Base-by-base conservation (phyloP, 2,888 invertebrate genomes). In the Galeopsomyia nigrocyanea region DNA sequence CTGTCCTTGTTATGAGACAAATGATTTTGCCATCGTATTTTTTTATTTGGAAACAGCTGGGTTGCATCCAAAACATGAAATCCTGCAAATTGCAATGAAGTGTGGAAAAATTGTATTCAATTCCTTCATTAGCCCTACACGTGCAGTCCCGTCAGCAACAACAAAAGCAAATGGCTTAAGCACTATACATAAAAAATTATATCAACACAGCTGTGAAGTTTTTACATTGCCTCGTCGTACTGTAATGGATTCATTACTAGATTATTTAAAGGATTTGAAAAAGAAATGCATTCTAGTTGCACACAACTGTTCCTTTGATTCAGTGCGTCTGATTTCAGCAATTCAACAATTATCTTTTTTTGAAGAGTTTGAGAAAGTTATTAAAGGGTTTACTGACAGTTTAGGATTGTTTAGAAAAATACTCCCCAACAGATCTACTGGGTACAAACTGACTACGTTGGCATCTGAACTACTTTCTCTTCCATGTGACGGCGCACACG, bases 351-450 rank as follows among this genome's bases (percentile, higher is more conserved):
- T 19, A 49, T 47, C 49, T 5, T 22, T 62, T n/a, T 5, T 61
- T 19, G 19, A 19, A 19, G 47, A 62, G 49, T 49, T 49, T 62
- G 16, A 47, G 47, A 10, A 16, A 47, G 6, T 5, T 16, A 47
- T 62, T 6, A 6, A 49, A 19, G 69, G 69, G 6, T 69, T 69
- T 49, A 7, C 19, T 19, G 69, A 69, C 49, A n/a, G 62, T 13
- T n/a, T 69, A 1, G 19, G 17, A 7, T 7, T 69, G 13, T 69
- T 69, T 56, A 55, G 22, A 51, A 22, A 69, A 56, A 62, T 26
- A 31, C 55, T 56, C 47, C 61, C 49, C 1, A 21, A 63, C 0
- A 56, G 55, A 31, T 14, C 47, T 26, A 56, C 14, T 55, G 46
- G n/a, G 2, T 49, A 56, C 14, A 62, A 62, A 26, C 22, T 69